phyloP scores from a whole-genome alignment of 1,140 invertebrate genomes.

The Elymnias hypermnestra region DNA sequence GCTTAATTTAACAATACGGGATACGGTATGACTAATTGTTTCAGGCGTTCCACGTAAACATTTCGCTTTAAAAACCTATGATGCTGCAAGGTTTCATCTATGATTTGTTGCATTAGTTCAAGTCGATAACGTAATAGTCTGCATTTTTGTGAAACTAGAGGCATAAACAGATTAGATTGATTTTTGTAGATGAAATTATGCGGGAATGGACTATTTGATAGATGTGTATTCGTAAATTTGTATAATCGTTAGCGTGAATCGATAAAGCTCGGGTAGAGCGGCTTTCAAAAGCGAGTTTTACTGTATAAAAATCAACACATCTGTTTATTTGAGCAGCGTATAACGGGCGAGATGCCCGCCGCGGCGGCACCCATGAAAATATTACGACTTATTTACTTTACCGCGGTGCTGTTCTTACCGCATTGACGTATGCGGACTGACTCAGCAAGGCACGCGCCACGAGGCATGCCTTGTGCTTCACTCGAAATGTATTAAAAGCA shows the following conservation, averaged over 20 bases:
- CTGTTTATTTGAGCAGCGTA: slow-evolving; percentile 39
- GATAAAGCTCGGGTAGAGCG: slow-evolving; percentile 20
- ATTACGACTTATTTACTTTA: slow-evolving; percentile 73
- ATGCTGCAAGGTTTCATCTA: background rate
- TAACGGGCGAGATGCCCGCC: slow-evolving; percentile 38
- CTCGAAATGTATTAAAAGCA: slow-evolving; percentile 17
- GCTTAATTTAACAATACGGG: slow-evolving; percentile 47
- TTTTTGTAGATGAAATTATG: slow-evolving; percentile 7
- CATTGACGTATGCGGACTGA: slow-evolving; percentile 52
- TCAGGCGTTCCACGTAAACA: slow-evolving; percentile 7
- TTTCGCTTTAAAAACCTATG: background rate
- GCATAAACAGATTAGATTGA: slow-evolving; percentile 10
- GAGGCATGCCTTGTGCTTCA: slow-evolving; percentile 13
- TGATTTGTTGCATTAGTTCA: background rate
- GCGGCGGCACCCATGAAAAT: slow-evolving; percentile 63
- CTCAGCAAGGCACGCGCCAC: slow-evolving; percentile 41
- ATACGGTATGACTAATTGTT: slow-evolving; percentile 25
- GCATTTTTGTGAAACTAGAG: no score
- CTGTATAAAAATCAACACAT: slow-evolving; percentile 69
- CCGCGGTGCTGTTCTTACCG: slow-evolving; percentile 49
- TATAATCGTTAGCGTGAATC: slow-evolving; percentile 37
- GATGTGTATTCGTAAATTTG: slow-evolving; percentile 21
- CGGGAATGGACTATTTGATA: slow-evolving; percentile 5
- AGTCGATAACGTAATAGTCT: no score
- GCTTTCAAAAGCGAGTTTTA: slow-evolving; percentile 44